phyloP scores from a whole-genome alignment of 2,797 vertebrate genomes.

The Austrolebias charrua region DNA sequence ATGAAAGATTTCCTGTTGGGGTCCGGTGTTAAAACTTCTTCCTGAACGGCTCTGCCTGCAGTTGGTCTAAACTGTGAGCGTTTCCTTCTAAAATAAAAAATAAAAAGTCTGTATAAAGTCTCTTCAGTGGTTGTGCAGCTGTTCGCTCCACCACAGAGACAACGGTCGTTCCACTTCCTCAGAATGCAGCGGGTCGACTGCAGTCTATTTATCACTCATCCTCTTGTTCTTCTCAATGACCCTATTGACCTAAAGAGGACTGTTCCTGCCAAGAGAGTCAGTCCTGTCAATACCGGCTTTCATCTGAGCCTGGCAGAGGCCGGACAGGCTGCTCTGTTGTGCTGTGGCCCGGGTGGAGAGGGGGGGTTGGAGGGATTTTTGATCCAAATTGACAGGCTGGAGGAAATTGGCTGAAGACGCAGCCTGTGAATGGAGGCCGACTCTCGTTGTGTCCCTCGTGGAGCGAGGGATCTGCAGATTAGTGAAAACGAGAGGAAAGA shows the following conservation, averaged over 20 bases:
- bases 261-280: constrained; percentile 35
- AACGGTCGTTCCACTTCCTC: constrained; percentile 68
- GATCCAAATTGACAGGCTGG: constrained; percentile 57
- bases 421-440: constrained; percentile 25
- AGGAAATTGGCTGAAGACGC: constrained; percentile 47
- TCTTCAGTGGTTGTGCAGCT: constrained; percentile 67
- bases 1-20: constrained; percentile 27
- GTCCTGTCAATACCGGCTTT: constrained; percentile 70
- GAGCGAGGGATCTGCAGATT: constrained; percentile 20
- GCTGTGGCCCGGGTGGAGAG: constrained; percentile 48
- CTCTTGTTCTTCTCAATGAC: constrained; percentile 59
- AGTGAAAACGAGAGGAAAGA: constrained; percentile 15
- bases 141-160: constrained; percentile 57
- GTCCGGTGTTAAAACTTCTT: constrained; percentile 11
- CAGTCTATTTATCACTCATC: constrained; percentile 51
- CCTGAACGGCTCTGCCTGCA: constrained; percentile 24
- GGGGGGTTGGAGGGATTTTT: constrained; percentile 49
- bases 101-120: constrained; percentile 34
- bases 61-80: constrained; percentile 29
- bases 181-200: constrained; percentile 57
- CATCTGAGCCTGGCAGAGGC: constrained; percentile 42
- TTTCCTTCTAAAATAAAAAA: constrained; percentile 36
- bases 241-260: constrained; percentile 52
- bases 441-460: constrained; percentile 5
- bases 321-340: constrained; percentile 58